These are phyloP conservation scores for Steinernema scapterisci DNA, from an alignment of 2,888 invertebrate species.

Conservation along the genomic window DNA sequence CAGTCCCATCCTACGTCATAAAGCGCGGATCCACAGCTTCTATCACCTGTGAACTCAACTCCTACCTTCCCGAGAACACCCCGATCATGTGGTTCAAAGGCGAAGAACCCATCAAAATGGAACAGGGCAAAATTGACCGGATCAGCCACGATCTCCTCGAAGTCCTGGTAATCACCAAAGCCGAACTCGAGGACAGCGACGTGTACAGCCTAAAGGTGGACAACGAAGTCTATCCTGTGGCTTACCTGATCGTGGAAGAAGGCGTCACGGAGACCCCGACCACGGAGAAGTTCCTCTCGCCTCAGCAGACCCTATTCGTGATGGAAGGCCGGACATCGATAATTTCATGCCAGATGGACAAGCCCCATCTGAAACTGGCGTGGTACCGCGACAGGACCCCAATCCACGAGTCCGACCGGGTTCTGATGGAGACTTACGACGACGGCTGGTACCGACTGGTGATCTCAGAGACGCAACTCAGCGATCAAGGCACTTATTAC, in stretches of 20 bases:
- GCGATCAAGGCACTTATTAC: conserved; percentile 61
- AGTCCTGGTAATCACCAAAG: conserved; percentile 61
- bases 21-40: conserved; percentile 64
- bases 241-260: conserved; percentile 62
- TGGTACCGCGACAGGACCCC: conserved; percentile 63
- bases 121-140: conserved; percentile 56
- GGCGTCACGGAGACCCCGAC: conserved; percentile 12
- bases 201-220: conserved; percentile 64
- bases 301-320: conserved; percentile 64
- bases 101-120: conserved; percentile 48
- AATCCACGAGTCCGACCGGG: conserved; percentile 44
- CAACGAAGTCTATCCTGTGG: conserved; percentile 62
- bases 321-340: conserved; percentile 66
- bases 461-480: conserved; percentile 49
- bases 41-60: conserved; percentile 66
- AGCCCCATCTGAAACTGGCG: conserved; percentile 50
- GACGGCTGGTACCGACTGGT: conserved; percentile 55
- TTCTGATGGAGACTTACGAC: conserved; percentile 46
- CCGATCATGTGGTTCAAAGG: conserved; percentile 62
- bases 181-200: conserved; percentile 57
- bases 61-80: conserved; percentile 47
- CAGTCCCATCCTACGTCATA: conserved; percentile 65
- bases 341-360: conserved; percentile 52
- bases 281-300: conserved; percentile 42
- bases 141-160: conserved; percentile 62